Evolutionary conservation across 1,140 invertebrate species (phyloP).

Genomic region (Phocides pigmalion): DNA sequence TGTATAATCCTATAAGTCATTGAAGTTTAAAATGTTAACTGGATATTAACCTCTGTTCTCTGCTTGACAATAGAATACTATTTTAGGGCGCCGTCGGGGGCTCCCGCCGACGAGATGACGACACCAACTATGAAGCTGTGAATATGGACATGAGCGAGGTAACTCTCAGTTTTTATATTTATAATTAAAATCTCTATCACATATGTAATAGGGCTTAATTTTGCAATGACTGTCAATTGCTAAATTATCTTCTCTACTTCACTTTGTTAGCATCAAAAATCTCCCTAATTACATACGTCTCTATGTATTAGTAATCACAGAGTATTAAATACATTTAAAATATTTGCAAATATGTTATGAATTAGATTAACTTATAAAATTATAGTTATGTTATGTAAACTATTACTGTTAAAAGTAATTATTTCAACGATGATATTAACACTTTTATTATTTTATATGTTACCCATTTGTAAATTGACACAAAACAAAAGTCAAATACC

Average conservation of each 20-base stretch:
- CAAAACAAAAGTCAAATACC: constrained; percentile 81
- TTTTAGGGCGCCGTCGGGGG: constrained; percentile 65
- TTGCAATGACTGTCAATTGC: constrained; percentile 10
- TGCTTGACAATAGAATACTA: constrained; percentile 81
- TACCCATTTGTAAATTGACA: constrained; percentile 83
- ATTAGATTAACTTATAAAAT: no score
- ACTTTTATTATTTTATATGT: constrained; percentile 84
- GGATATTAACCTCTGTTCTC: constrained; percentile 76
- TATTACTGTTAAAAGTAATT: constrained; percentile 32
- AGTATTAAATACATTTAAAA: background rate
- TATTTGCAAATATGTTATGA: no score
- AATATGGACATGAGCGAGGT: constrained; percentile 84
- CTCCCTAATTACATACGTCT: background rate
- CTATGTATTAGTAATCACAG: background rate
- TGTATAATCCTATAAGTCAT: no score
- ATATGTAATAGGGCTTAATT: constrained; percentile 14
- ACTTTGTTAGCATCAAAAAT: constrained; percentile 4
- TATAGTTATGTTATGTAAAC: no score
- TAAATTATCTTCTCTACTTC: background rate
- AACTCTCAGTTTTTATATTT: constrained; percentile 11
- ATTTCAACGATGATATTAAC: constrained; percentile 82
- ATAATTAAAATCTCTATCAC: background rate
- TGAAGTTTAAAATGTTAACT: constrained; percentile 8
- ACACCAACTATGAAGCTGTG: constrained; percentile 82
- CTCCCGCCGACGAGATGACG: constrained; percentile 67